Percentiles rank a stretch among this genome's conserved stretches.
These are phyloP conservation scores for Saccostrea cuccullata DNA, from an alignment of 1,140 invertebrate species.

Conservation along the genomic window DNA sequence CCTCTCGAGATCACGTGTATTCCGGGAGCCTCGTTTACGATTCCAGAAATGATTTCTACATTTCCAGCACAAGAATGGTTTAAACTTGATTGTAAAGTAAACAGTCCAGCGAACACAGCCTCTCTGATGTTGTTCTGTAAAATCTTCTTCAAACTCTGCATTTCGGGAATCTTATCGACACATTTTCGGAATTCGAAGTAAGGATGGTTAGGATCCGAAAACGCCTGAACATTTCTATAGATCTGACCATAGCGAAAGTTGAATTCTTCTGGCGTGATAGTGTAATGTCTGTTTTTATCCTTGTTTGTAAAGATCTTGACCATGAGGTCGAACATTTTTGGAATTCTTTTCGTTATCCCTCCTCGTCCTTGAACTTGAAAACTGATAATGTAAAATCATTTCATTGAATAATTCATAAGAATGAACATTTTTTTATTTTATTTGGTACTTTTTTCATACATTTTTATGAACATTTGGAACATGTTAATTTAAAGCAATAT, in stretches of 20 bases:
- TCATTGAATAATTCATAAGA: neutral
- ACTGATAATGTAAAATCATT: slow-evolving; percentile 42
- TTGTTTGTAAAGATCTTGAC: slow-evolving; percentile 58
- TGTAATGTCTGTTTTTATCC: slow-evolving; percentile 53
- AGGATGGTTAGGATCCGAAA: slow-evolving; percentile 60
- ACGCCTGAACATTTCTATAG: slow-evolving; percentile 63
- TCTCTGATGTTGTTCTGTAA: slow-evolving; percentile 1
- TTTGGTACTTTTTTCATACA: too few relatives aligned
- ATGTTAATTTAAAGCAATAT: too few relatives aligned
- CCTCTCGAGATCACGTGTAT: slow-evolving; percentile 54
- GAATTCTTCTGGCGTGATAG: slow-evolving; percentile 62
- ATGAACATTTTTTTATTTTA: neutral
- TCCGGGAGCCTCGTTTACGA: slow-evolving; percentile 53
- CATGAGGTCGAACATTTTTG: slow-evolving; percentile 63
- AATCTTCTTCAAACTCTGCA: neutral
- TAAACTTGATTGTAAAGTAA: slow-evolving; percentile 63
- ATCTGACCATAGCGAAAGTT: slow-evolving; percentile 56
- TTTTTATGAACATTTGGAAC: too few relatives aligned
- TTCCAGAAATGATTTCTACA: slow-evolving; percentile 57
- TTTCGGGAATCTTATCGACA: neutral
- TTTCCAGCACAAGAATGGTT: slow-evolving; percentile 66
- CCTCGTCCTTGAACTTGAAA: slow-evolving; percentile 55
- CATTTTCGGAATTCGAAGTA: slow-evolving; percentile 35
- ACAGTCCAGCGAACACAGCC: slow-evolving; percentile 64
- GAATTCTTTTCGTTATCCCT: slow-evolving; percentile 48